phyloP scores from a whole-genome alignment of 2,797 vertebrate species.

The Rallus crepitans region DNA sequence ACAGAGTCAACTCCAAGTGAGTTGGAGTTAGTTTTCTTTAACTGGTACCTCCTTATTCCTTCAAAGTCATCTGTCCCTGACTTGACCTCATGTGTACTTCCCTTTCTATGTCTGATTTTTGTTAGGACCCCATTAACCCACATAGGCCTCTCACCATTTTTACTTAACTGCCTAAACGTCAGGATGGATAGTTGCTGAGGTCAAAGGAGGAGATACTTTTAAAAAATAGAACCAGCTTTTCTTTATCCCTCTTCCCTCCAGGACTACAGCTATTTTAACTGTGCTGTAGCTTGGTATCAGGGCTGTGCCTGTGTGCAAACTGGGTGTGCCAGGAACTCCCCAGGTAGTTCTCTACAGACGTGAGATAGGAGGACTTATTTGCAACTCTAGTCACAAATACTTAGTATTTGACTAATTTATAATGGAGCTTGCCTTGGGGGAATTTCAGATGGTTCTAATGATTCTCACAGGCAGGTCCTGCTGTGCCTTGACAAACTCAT shows the following conservation, averaged over 20 bases:
- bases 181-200: background rate
- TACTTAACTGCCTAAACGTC: background rate
- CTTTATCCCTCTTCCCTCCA: background rate
- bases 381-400: background rate
- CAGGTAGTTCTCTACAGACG: background rate
- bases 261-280: background rate
- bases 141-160: background rate
- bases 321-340: background rate
- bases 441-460: background rate
- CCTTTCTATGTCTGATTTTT: background rate
- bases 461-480: background rate
- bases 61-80: background rate
- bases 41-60: background rate
- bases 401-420: background rate
- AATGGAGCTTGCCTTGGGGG: background rate
- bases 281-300: background rate
- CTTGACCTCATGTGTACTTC: rapidly evolving
- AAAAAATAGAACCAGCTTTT: background rate
- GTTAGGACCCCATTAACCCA: background rate
- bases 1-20: background rate
- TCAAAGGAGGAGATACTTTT: background rate
- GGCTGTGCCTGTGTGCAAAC: background rate
- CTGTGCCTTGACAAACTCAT: slow-evolving; percentile 2
- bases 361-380: background rate
- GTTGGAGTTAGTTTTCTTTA: background rate